Evolutionary conservation across 2,113 vertebrate genomes (phyloP).

Genomic region (human (Homo sapiens)): DNA sequence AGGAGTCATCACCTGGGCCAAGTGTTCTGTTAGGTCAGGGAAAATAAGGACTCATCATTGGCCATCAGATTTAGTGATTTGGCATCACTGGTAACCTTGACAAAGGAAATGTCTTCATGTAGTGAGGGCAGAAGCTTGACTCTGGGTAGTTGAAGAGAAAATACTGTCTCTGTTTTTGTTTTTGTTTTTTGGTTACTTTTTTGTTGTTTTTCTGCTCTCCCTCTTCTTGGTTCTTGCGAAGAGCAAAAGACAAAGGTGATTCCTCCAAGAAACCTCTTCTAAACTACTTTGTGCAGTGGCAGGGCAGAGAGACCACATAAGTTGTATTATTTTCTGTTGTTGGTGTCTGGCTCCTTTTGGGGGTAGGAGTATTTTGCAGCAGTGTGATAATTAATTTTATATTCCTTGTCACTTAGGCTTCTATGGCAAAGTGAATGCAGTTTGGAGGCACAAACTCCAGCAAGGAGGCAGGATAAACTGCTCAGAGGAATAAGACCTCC

Average conservation of each 20-base stretch:
- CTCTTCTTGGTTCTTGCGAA: background rate
- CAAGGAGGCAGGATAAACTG: background rate
- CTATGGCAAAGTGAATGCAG: background rate
- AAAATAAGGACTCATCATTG: background rate
- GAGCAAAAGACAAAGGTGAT: conserved; percentile 24
- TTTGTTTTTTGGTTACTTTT: background rate
- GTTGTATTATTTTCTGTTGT: background rate
- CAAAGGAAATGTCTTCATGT: background rate
- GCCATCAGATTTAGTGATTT: background rate
- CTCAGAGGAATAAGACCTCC: conserved; percentile 37
- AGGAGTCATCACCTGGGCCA: too few species aligned
- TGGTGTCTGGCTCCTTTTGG: background rate
- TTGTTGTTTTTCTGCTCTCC: background rate
- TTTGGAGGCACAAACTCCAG: background rate
- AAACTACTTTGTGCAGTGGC: background rate
- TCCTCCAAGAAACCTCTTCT: background rate
- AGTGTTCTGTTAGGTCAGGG: background rate
- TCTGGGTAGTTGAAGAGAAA: background rate
- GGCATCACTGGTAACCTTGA: background rate
- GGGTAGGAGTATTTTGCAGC: background rate
- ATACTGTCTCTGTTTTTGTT: background rate
- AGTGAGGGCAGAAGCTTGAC: background rate
- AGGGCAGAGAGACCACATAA: background rate
- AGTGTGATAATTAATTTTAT: background rate
- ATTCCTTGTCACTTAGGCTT: conserved; percentile 18